Conservation (phyloP, 1,140 invertebrate genomes). For the Aradophagus sp. region DNA sequence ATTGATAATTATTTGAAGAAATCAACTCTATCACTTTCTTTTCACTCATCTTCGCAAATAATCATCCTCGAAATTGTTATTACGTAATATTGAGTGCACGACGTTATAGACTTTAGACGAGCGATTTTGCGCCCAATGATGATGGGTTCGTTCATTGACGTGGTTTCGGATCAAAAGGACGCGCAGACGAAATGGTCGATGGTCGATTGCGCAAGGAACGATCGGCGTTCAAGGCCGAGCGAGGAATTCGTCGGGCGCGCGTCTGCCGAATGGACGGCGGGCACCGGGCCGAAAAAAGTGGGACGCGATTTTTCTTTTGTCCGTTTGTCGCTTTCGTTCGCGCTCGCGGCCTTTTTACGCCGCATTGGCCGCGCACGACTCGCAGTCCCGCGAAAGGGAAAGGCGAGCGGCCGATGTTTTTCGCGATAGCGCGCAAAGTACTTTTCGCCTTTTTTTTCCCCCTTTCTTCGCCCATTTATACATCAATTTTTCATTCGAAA, state of each 20-base stretch:
- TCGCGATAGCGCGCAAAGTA: conserved; percentile 33
- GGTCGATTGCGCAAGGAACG: conserved; percentile 59
- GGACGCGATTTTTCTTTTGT: conserved; percentile 41
- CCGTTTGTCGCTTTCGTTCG: conserved; percentile 49
- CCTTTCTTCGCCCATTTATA: not conserved
- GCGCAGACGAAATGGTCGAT: conserved; percentile 51
- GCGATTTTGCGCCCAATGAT: not conserved
- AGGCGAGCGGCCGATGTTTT: conserved; percentile 41
- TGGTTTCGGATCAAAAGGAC: conserved; percentile 21
- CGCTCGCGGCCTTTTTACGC: conserved; percentile 25
- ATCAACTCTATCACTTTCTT: too few species aligned
- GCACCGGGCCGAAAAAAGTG: conserved; percentile 40
- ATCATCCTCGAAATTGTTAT: too few species aligned
- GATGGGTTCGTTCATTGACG: conserved; percentile 9
- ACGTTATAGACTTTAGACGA: too few species aligned
- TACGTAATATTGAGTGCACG: too few species aligned
- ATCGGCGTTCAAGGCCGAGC: conserved; percentile 60
- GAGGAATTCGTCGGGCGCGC: conserved; percentile 34
- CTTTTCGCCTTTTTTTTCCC: conserved; percentile 13
- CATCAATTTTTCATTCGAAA: too few species aligned
- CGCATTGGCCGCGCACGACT: conserved; percentile 38
- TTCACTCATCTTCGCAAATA: too few species aligned
- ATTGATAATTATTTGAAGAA: too few species aligned
- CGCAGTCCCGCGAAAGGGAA: conserved; percentile 37
- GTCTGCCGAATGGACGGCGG: conserved; percentile 14